phyloP scores from a whole-genome alignment of 2,888 invertebrate genomes.

The Melangyna quadrimaculata region DNA sequence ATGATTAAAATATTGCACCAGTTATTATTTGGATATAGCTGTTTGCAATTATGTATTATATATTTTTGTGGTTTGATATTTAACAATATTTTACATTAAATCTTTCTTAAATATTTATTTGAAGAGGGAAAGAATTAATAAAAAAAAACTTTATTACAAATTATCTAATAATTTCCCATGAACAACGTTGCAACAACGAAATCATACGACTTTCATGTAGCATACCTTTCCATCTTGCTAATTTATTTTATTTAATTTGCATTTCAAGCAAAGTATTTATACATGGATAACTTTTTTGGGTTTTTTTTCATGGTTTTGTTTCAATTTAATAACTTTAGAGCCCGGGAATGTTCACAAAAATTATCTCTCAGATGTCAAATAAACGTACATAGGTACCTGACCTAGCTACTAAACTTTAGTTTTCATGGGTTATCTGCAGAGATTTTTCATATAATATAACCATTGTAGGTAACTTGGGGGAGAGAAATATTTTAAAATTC shows the following conservation, averaged over 20 bases:
- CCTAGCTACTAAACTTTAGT: slow-evolving; percentile 35
- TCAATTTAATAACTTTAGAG: neutral
- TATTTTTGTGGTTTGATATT: no score
- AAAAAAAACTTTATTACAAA: no score
- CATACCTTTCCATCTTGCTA: neutral
- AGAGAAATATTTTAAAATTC: slow-evolving; percentile 25
- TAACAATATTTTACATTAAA: neutral
- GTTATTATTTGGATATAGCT: no score
- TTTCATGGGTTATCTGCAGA: neutral
- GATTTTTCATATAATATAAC: neutral
- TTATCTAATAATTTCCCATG: no score
- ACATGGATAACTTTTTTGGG: neutral
- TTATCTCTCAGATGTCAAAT: slow-evolving; percentile 34
- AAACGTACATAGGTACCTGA: slow-evolving; percentile 42
- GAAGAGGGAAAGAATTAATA: no score
- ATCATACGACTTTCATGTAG: neutral
- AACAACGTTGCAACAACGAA: neutral
- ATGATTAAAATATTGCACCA: no score
- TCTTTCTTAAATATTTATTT: neutral
- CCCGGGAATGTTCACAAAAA: neutral
- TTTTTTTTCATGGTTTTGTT: neutral
- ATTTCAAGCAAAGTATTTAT: neutral
- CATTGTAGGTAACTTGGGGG: neutral
- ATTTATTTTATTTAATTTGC: neutral
- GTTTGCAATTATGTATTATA: no score